Evolutionary conservation across 2,113 vertebrate species (phyloP).

Genomic region (Apodemus speciosus): DNA sequence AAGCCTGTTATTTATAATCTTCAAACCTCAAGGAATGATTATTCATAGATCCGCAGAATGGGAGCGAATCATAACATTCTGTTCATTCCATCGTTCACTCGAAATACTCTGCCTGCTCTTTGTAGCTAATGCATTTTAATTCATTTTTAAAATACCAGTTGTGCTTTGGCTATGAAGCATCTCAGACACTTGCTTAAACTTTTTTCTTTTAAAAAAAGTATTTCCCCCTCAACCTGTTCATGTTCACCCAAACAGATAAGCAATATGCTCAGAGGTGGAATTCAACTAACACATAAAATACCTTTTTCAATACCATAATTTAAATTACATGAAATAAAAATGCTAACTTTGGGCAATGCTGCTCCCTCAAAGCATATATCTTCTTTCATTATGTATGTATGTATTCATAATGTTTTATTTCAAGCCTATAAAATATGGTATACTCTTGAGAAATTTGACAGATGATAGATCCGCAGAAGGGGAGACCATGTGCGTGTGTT

Average conservation of each 20-base stretch:
- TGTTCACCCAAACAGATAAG: slow-evolving; percentile 9
- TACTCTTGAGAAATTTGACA: slow-evolving; percentile 71
- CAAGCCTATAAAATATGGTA: slow-evolving; percentile 67
- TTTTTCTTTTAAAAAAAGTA: slow-evolving; percentile 19
- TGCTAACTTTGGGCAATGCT: slow-evolving; percentile 38
- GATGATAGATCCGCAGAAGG: slow-evolving; percentile 62
- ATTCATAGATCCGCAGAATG: slow-evolving; percentile 70
- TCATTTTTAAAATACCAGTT: slow-evolving; percentile 74
- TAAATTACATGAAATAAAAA: slow-evolving; percentile 62
- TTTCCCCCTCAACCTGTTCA: slow-evolving; percentile 44
- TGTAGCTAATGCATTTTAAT: slow-evolving; percentile 70
- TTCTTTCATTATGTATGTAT: slow-evolving; percentile 68
- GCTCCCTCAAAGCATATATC: slow-evolving; percentile 47
- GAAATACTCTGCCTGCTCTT: slow-evolving; percentile 56
- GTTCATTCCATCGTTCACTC: slow-evolving; percentile 56
- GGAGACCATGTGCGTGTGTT: slow-evolving; percentile 45
- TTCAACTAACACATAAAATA: slow-evolving; percentile 24
- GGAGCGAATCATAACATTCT: slow-evolving; percentile 72
- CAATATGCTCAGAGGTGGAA: slow-evolving; percentile 17
- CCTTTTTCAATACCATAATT: slow-evolving; percentile 32
- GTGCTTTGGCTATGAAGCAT: slow-evolving; percentile 49
- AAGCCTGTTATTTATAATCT: slow-evolving; percentile 74
- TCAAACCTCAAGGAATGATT: slow-evolving; percentile 77
- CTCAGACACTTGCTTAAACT: slow-evolving; percentile 50
- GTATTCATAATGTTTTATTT: slow-evolving; percentile 75